phyloP scores from a whole-genome alignment of 2,113 vertebrate species.

The Scopus umbretta region DNA sequence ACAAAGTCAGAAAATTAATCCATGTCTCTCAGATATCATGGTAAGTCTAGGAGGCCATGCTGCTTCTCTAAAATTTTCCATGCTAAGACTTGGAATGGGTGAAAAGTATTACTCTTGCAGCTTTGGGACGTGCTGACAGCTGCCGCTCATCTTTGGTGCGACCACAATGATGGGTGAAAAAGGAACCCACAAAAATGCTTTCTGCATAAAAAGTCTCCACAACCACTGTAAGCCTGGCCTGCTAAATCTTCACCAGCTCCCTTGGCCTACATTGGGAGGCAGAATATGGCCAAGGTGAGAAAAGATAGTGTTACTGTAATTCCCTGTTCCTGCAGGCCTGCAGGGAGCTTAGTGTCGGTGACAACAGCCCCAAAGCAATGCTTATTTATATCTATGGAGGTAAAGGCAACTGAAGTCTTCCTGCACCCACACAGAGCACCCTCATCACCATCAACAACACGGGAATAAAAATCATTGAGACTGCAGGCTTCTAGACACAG shows the following conservation, averaged over 20 bases:
- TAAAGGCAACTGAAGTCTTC: not conserved
- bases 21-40: not conserved
- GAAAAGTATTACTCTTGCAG: not conserved
- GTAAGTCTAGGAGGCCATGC: not conserved
- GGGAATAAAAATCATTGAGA: not conserved
- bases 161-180: not conserved
- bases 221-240: not conserved
- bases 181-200: not conserved
- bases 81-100: not conserved
- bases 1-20: not conserved
- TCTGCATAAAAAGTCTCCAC: not conserved
- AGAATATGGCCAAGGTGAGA: not conserved
- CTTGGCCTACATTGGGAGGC: not conserved
- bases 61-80: not conserved
- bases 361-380: not conserved
- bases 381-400: not conserved
- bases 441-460: not conserved
- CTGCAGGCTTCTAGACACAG: not conserved
- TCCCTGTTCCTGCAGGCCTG: not conserved
- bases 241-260: not conserved
- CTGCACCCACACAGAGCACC: not conserved
- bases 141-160: not conserved
- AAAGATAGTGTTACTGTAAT: not conserved
- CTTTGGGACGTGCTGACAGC: not conserved
- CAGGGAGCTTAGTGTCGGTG: not conserved